Evolutionary conservation across 1,140 invertebrate species (phyloP).

Genomic region (Drosophila micromelanica): DNA sequence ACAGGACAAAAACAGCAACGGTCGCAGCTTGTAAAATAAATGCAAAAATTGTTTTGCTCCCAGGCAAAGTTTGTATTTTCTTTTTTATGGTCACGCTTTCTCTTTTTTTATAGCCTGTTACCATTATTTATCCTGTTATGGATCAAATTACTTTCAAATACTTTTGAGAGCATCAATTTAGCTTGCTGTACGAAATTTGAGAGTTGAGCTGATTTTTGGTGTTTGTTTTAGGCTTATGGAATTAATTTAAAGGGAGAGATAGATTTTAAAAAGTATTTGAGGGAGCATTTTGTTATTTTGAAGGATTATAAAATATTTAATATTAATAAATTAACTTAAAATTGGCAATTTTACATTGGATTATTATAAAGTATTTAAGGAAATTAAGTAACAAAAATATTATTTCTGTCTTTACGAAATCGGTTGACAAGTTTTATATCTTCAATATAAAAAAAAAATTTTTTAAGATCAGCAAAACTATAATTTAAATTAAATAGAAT

Average conservation of each 20-base stretch:
- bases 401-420: no score
- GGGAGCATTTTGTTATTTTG: neutral
- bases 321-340: no score
- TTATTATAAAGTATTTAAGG: no score
- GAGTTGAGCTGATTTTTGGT: constrained; percentile 7
- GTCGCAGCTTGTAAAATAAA: constrained; percentile 17
- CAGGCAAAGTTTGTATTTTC: constrained; percentile 60
- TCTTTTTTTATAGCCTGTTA: constrained; percentile 28
- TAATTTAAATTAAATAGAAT: no score
- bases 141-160: constrained; percentile 74
- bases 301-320: no score
- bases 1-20: constrained; percentile 7
- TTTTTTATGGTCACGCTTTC: constrained; percentile 61
- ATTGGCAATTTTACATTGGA: no score
- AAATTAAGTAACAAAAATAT: no score
- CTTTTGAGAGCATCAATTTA: constrained; percentile 63
- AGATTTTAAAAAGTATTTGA: neutral
- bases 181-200: constrained; percentile 37
- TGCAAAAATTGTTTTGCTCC: constrained; percentile 63
- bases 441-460: no score
- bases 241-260: neutral
- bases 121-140: constrained; percentile 57
- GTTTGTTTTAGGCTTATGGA: neutral
- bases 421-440: no score
- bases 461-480: no score